Conservation (phyloP, 2,888 invertebrate genomes). For the Yponomeuta cagnagella region DNA sequence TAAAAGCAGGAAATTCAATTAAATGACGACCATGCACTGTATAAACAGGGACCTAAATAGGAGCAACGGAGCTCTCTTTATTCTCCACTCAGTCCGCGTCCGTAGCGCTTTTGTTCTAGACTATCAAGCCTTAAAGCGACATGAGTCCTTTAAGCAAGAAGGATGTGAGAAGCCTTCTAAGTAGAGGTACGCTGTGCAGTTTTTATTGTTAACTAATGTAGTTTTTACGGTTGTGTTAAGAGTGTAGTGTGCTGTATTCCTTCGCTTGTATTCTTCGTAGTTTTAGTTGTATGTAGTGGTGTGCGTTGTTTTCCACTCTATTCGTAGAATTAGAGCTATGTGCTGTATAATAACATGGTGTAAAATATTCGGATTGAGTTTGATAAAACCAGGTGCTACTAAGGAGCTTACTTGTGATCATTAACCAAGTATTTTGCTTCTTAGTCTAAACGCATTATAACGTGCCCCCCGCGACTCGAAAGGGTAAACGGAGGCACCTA, state of each 20-base stretch:
- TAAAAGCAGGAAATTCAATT: conserved; percentile 73
- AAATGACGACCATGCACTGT: conserved; percentile 60
- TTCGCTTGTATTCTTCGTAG: neutral
- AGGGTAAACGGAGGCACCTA: too few relatives aligned
- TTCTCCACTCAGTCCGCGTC: conserved; percentile 42
- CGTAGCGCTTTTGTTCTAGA: conserved; percentile 26
- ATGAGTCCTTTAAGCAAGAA: conserved; percentile 38
- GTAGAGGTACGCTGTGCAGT: conserved; percentile 34
- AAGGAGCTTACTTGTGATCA: neutral
- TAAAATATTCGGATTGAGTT: neutral
- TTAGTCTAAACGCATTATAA: too few relatives aligned
- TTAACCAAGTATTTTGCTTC: too few relatives aligned
- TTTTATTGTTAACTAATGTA: neutral
- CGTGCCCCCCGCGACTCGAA: too few relatives aligned
- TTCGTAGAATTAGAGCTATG: neutral
- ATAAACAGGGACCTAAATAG: conserved; percentile 69
- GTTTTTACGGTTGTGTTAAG: conserved; percentile 18
- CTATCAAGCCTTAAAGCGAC: neutral
- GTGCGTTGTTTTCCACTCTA: neutral
- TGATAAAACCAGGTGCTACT: neutral
- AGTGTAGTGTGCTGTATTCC: conserved; percentile 17
- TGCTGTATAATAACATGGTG: neutral
- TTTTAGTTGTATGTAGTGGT: neutral
- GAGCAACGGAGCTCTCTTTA: conserved; percentile 46
- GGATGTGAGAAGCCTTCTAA: conserved; percentile 43